Evolutionary conservation across 2,113 vertebrate species (phyloP).

Genomic region (Ia io): DNA sequence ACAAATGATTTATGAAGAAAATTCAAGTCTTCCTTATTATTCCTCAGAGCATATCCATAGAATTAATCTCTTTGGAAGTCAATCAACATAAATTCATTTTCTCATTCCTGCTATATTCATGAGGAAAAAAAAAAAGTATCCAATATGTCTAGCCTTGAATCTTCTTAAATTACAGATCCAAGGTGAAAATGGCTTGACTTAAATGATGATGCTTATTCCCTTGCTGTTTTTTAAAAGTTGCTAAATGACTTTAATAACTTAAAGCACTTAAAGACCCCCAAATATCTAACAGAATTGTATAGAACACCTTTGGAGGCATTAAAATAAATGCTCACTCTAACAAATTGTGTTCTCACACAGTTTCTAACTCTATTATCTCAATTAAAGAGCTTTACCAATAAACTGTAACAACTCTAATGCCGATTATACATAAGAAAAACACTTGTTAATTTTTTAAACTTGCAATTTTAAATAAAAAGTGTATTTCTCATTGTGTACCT

Average conservation of each 20-base stretch:
- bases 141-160: not conserved
- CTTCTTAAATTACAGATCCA: conserved; percentile 44
- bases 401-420: not conserved
- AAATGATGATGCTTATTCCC: not conserved
- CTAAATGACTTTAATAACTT: not conserved
- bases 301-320: conserved; percentile 72
- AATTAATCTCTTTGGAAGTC: conserved; percentile 39
- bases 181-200: not conserved
- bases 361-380: conserved; percentile 52
- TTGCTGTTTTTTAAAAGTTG: not conserved
- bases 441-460: not conserved
- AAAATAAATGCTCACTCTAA: conserved; percentile 67
- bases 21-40: not conserved
- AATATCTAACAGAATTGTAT: conserved; percentile 16
- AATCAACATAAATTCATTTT: conserved; percentile 51
- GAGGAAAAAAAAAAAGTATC: not conserved
- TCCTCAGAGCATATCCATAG: not conserved
- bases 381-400: conserved; percentile 50
- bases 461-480: not conserved
- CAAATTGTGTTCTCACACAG: conserved; percentile 41
- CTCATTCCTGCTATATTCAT: not conserved
- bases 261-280: not conserved
- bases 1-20: conserved; percentile 38
- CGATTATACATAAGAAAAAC: not conserved
- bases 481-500: not conserved